Base-by-base conservation (phyloP, 2,888 invertebrate species). In the Cyrtodaria siliqua region DNA sequence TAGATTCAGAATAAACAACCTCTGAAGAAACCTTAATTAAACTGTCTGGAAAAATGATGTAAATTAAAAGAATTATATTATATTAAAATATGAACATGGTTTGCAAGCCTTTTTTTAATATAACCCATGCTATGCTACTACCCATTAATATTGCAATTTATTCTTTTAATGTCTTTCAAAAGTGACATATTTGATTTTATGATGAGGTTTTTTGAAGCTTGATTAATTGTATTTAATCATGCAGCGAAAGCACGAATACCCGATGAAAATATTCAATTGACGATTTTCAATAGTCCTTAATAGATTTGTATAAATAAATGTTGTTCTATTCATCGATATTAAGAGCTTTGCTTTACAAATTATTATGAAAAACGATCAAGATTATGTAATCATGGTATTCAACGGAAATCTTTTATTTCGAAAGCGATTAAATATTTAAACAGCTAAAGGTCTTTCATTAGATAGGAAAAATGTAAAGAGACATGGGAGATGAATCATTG, bases 361-460 rank as follows among this genome's bases (percentile, higher is more conserved):
- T 33, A 33, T 12, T 8, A 33, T 33, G 33, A 55, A 55, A 55
- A 24, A 18, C 12, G 33, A 27, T 53, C n/a, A 14, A 23, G 57
- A 57, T 57, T 57, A 57, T 57, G 24, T 33, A 33, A 33, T 33
- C 33, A 33, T 8, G 12, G 33, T 4, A 33, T 33, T 33, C 33
- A 67, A 29, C 57, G 67, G 67, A 67, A 67, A 49, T 67, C 50
- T 50, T 67, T 67, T 67, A 38, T 57, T 49, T 49, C 27, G 52
- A 59, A 40, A 38, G 24, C 38, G 33, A 57, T 67, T 59, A 57
- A 67, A 59, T 59, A 59, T 59, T 67, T 27, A 47, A 60, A 23
- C 18, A 47, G 26, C 47, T 26, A 60, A 29, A 29, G 47, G 26
- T 14, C 60, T 47, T 44, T 60, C 60, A 60, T 60, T 60, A 60